Base-by-base conservation (phyloP, 2,888 invertebrate genomes). In the Loripinus fragilis region DNA sequence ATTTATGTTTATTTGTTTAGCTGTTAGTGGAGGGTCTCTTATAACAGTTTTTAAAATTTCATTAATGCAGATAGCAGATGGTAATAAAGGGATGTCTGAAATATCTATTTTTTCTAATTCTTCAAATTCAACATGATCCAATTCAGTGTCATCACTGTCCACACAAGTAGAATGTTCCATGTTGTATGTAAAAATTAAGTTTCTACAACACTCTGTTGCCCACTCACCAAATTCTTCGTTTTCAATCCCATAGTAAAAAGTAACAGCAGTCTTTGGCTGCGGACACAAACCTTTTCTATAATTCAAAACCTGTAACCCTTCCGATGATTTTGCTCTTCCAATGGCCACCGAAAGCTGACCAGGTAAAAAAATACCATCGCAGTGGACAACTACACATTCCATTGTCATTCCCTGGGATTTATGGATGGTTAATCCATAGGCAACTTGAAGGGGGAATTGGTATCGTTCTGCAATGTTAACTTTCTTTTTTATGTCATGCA, bases 311-410 rank as follows among this genome's bases (percentile, higher is more conserved):
- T 68, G 35, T 17, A 78, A 28, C 20, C 78, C 70, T 7, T 60
- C 28, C 28, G 67, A 38, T 7, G 65, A 41, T n/a, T 52, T 67
- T 25, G 73, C 72, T 35, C 76, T 70, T 12, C 80, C 71, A 48
- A 80, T 30, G 1, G 80, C 76, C 23, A 76, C 80, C 25, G 80
- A 80, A 0, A 80, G 33, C 41, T 80, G 80, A 0, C 76, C 80
- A 38, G 70, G 8, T 7, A 10, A 15, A 60, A 60, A 60, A 5
- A 52, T 52, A 25, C 52, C 25, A 25, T 25, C 25, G 52, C 52
- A 52, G 25, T 52, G 52, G 2, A 52, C 52, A 52, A 7, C 5
- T 8, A 52, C 52, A 52, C 23, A 8, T 7, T 52, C 25, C 12
- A 52, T 25, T 25, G 52, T 52, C 52, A 52, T 52, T 52, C 52